Evolutionary conservation across 1,140 invertebrate genomes (phyloP), one percentile per base, ranked within the genome.

Genomic region (Rhagoletis zephyria): DNA sequence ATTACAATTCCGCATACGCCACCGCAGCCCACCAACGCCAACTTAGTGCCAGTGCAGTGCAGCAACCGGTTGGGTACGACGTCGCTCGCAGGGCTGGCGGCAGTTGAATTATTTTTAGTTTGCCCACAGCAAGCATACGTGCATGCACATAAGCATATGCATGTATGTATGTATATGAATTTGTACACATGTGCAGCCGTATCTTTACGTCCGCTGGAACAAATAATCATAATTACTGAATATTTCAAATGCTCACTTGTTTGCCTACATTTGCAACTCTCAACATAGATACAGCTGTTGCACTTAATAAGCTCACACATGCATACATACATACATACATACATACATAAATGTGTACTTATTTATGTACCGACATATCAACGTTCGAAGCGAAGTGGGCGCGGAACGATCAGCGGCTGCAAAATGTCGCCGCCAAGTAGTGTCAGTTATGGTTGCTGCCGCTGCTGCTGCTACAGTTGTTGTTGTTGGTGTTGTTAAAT

Each of bases 1-100:
- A 74, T 87, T 87, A 67, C 67, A 30, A 77, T 87, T 87, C 67
- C 87, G 87, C 87, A 87, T 87, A 77, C 87, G 87, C 87, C 87
- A 87, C 65, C 85, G 45, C 59, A 45, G 2, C 63, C 60, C 45
- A 14, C 51, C 85, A 59, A 74, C 70, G 74, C 48, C 74, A 81
- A 81, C n/a, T 14, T 4, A 63, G 61, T n/a, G 19, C 45, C 14
- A 81, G 2, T 45, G 4, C 14, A 81, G 2, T 45, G 4, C 70
- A 45, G 40, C 30, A 45, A 74, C 10, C 10, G 14, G 1, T 6
- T 51, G 48, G 14, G 48, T 5, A 4, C n/a, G 48, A 7, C 14
- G n/a, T 56, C n/a, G 74, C 16, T n/a, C 30, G 48, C n/a, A 14
- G 74, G n/a, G 14, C 10, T 19, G 16, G 42, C 51, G 48, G 19